These are phyloP conservation scores for Helobdella robusta DNA, from an alignment of 2,888 invertebrate species.

Conservation along the genomic window DNA sequence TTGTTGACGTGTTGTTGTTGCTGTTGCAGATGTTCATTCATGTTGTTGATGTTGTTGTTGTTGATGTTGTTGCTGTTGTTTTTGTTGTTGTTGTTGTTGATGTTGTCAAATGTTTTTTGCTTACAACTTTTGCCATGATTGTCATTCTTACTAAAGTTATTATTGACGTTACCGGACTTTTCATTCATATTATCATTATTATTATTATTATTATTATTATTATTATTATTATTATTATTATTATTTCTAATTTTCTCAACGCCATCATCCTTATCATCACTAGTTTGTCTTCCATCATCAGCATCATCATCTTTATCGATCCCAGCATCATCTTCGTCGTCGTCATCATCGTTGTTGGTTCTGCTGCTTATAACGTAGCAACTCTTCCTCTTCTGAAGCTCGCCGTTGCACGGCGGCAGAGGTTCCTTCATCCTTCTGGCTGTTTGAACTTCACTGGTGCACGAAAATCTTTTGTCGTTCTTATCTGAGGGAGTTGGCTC, in stretches of 20 bases:
- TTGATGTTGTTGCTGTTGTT: conserved; percentile 9
- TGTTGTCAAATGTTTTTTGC: too few relatives aligned
- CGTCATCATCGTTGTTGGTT: conserved; percentile 9
- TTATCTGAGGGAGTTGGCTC: not conserved
- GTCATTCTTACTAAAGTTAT: not conserved
- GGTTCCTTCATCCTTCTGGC: conserved; percentile 3
- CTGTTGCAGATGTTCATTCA: not conserved
- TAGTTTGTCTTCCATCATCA: not conserved
- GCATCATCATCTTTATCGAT: not conserved
- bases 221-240: conserved; percentile 16
- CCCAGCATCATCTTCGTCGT: too few relatives aligned
- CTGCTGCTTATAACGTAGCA: conserved; percentile 14
- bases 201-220: not conserved
- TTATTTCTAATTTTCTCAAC: conserved; percentile 2
- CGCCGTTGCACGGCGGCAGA: not conserved
- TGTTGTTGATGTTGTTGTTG: not conserved
- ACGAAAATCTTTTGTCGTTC: conserved; percentile 5
- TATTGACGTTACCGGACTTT: not conserved
- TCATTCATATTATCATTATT: not conserved
- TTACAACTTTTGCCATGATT: not conserved
- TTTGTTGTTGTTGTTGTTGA: conserved; percentile 12
- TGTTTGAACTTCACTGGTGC: conserved; percentile 9
- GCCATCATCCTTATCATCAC: not conserved
- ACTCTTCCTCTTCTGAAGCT: conserved; percentile 11
- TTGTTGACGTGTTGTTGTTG: conserved; percentile 11